Evolutionary conservation across 2,113 vertebrate species (phyloP), one percentile per base, ranked within the genome.

Genomic region (Gallinago undulata): DNA sequence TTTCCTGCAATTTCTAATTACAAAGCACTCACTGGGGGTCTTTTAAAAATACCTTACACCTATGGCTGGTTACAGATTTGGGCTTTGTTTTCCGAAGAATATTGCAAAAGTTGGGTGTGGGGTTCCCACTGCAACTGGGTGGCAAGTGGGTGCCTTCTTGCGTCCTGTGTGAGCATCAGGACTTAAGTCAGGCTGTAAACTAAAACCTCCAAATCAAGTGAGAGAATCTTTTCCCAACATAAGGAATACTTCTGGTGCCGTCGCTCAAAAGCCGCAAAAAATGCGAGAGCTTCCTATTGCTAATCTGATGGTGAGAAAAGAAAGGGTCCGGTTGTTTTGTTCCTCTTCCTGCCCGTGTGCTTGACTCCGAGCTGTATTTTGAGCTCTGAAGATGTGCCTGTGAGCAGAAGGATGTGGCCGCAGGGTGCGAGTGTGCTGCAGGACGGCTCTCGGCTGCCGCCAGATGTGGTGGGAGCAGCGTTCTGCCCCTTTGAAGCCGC

Each of bases 1-100:
- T 82, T 97, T 94, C 76, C 48, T 87, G 69, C 28, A 30, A 82
- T 81, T 89, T 84, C 25, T 79, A 82, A 87, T 91, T 87, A 73
- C 41, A 62, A 60, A 92, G 69, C 53, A 51, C 37, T 81, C 17
- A 0, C 55, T 53, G 47, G 12, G 48, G 56, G 53, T 75, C 37
- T 83, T 76, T 31, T 45, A 13, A 77, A 91, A 66, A 73, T 21
- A 19, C 13, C 19, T 84, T 60, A 7, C 13, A 70, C 60, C 69
- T 75, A 30, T 15, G 48, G 7, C 27, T 7, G 4, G 8, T 11
- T 75, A 27, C 48, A 11, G 48, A 37, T 59, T 90, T 72, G n/a
- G 30, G 39, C 31, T 75, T 39, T 64, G 10, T 53, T 84, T 81
- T 39, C 85, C 68, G 51, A 62, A 51, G 47, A 5, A 15, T 43